phyloP scores from a whole-genome alignment of 2,888 invertebrate species.

The Exephanes ischioxanthus region DNA sequence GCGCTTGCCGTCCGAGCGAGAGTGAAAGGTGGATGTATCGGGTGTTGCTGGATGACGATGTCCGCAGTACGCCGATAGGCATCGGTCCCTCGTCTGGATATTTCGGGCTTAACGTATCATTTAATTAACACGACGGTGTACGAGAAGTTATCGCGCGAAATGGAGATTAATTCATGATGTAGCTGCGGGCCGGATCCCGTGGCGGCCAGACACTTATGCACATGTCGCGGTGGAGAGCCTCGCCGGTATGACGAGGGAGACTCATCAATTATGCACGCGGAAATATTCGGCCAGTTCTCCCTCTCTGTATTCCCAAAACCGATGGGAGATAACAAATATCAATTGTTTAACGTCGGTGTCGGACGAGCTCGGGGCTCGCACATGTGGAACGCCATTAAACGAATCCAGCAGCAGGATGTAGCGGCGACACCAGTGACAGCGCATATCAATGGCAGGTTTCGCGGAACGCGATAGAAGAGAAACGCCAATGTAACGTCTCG shows the following conservation, averaged over 20 bases:
- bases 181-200: slow-evolving; percentile 36
- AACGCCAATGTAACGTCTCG: slow-evolving; percentile 39
- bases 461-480: slow-evolving; percentile 23
- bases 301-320: slow-evolving; percentile 1
- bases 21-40: background rate
- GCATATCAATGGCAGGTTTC: slow-evolving; percentile 27
- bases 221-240: slow-evolving; percentile 36
- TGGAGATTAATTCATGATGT: slow-evolving; percentile 65
- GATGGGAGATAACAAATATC: slow-evolving; percentile 41
- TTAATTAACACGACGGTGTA: slow-evolving; percentile 61
- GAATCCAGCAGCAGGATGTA: slow-evolving; percentile 37
- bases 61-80: slow-evolving; percentile 17
- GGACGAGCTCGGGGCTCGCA: slow-evolving; percentile 7
- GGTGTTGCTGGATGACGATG: background rate
- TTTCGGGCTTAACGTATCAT: slow-evolving; percentile 54
- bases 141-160: slow-evolving; percentile 63
- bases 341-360: slow-evolving; percentile 59
- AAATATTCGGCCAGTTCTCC: slow-evolving; percentile 70
- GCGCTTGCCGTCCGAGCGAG: background rate
- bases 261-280: slow-evolving; percentile 77
- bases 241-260: slow-evolving; percentile 69
- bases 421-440: slow-evolving; percentile 8
- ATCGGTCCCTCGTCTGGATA: slow-evolving; percentile 13
- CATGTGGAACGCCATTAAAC: slow-evolving; percentile 44
- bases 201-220: slow-evolving; percentile 51